Evolutionary conservation across 2,888 invertebrate species (phyloP), one percentile per base, ranked within the genome.

Genomic region (Melanargia galathea): DNA sequence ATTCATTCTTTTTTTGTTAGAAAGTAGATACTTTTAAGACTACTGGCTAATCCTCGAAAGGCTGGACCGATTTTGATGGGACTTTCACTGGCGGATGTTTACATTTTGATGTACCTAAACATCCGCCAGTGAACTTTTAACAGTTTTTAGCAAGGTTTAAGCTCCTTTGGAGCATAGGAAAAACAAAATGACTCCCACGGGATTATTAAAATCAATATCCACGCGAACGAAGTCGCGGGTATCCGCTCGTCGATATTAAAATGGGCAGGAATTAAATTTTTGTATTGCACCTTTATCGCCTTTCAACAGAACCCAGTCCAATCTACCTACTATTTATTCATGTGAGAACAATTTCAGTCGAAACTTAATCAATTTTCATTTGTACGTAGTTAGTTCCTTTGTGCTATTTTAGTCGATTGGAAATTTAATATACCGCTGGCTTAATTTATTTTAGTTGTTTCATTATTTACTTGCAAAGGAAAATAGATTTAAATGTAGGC

Each of bases 301-400:
- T 45, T 62, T 45, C 62, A 46, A 58, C 59, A 62, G 56, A 24
- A 33, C 18, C 48, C 49, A 24, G 40, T 24, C 48, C 49, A 24
- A 60, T 45, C 55, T 43, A 20, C 38, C 55, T 60, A 56, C 48
- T 62, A 65, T 62, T 52, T 62, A 65, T 65, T 60, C 59, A 60
- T 56, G 35, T 60, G 60, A 57, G 57, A 57, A 58, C 60, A 62
- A 62, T 65, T 65, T 49, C 60, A 38, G 69, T 67, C 55, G 64
- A 61, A 61, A 60, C 65, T n/a, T n/a, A 52, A 62, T 62, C 59
- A 57, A 62, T 65, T 51, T 65, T 43, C 60, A 60, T 55, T 51
- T 55, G 35, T 55, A 55, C 49, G 65, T 30, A 58, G 49, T 38
- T 30, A 58, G 49, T 38, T 62, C 52, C 55, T 62, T 64, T 64